Evolutionary conservation across 2,888 invertebrate genomes (phyloP).

Genomic region (Melipona bicolor): DNA sequence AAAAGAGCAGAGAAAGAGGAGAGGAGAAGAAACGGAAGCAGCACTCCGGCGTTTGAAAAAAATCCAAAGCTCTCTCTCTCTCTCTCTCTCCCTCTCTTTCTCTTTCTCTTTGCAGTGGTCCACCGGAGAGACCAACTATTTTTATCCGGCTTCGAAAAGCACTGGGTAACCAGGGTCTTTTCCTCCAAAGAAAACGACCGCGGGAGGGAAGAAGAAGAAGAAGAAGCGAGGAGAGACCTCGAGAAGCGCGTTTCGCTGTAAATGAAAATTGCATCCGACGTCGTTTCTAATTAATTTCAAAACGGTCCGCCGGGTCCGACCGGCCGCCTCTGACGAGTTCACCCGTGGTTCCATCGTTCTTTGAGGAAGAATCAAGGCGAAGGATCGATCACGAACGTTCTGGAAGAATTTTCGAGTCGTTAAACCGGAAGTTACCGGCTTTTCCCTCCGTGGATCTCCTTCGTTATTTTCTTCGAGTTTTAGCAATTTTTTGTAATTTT

Average conservation of each 20-base stretch:
- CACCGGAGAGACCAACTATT: slow-evolving; percentile 70
- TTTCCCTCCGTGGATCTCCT: too few species aligned
- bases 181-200: background rate
- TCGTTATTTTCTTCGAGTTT: too few species aligned
- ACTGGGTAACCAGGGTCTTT: background rate
- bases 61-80: slow-evolving; percentile 46
- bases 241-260: slow-evolving; percentile 9
- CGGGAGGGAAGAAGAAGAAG: background rate
- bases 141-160: slow-evolving; percentile 56
- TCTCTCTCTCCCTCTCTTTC: slow-evolving; percentile 20
- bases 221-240: background rate
- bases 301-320: slow-evolving; percentile 23
- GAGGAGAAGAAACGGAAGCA: slow-evolving; percentile 27
- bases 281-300: slow-evolving; percentile 49
- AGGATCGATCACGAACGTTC: background rate
- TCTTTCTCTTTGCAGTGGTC: slow-evolving; percentile 69
- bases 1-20: background rate
- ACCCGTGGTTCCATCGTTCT: background rate
- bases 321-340: background rate
- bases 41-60: slow-evolving; percentile 55
- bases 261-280: slow-evolving; percentile 44
- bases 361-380: background rate
- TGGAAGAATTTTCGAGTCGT: background rate
- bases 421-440: too few species aligned
- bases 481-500: too few species aligned